Evolutionary conservation across 2,113 vertebrate species (phyloP).

Genomic region (Bubalus kerabau): DNA sequence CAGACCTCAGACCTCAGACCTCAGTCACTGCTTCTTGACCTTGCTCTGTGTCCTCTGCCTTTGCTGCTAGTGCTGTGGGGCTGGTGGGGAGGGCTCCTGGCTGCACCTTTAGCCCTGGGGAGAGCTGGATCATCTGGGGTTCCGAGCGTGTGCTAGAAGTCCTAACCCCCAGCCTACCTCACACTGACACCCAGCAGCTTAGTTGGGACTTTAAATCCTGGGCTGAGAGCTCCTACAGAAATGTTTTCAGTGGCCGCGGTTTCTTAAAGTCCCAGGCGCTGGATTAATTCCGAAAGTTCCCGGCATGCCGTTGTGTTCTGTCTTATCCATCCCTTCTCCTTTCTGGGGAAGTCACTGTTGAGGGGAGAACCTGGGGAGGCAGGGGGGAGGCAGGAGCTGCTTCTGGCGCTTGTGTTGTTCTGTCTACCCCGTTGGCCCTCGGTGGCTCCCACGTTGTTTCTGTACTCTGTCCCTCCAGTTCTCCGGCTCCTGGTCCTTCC

Average conservation of each 20-base stretch:
- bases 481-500: background rate
- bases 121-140: background rate
- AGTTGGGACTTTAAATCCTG: background rate
- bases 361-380: background rate
- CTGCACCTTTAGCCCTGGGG: background rate
- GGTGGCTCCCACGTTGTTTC: rapidly evolving
- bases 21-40: background rate
- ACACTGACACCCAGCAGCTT: background rate
- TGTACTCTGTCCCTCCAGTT: background rate
- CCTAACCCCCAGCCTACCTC: rapidly evolving
- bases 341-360: background rate
- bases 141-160: background rate
- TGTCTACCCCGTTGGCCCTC: rapidly evolving
- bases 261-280: background rate
- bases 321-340: background rate
- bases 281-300: background rate
- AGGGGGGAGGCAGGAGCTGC: no score
- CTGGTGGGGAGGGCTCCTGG: background rate
- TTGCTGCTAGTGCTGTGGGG: background rate
- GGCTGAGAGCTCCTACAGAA: background rate
- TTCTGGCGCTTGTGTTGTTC: rapidly evolving
- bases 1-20: background rate
- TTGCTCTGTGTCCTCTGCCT: background rate
- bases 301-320: rapidly evolving
- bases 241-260: rapidly evolving